A percentile compares a stretch with the other conserved stretches of the same genome.
Conservation (phyloP, 2,888 invertebrate species). For the Muschampia plurimacula region DNA sequence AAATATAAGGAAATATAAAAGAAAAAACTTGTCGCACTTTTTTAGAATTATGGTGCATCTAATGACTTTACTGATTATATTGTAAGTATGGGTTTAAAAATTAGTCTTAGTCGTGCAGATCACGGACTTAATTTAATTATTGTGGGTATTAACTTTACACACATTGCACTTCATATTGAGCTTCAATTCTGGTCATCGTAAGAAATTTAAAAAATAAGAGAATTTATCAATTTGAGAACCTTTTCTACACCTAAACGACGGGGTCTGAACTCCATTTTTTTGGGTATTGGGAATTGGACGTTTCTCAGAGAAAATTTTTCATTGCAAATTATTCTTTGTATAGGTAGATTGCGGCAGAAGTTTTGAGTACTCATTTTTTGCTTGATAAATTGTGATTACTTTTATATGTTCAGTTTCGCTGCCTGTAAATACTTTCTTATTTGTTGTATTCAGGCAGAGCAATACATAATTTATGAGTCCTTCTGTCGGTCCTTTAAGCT, state of each 20-base stretch:
- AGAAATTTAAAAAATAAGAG: not conserved
- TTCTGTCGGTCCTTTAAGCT: slow-evolving; percentile 29
- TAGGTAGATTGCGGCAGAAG: not conserved
- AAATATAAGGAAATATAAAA: not conserved
- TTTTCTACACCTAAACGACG: not conserved
- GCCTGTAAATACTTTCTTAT: not conserved
- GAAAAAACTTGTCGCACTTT: not conserved
- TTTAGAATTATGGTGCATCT: too few relatives aligned
- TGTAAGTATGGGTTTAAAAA: too few relatives aligned
- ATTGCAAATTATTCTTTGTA: not conserved
- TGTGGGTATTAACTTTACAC: too few relatives aligned
- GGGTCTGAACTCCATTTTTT: not conserved
- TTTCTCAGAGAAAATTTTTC: not conserved
- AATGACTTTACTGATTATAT: too few relatives aligned
- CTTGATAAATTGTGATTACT: not conserved
- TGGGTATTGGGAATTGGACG: not conserved
- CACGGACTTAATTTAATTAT: too few relatives aligned
- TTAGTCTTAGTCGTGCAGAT: too few relatives aligned
- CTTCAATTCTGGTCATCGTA: not conserved
- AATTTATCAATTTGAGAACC: not conserved
- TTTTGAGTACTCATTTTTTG: not conserved
- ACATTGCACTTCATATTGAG: too few relatives aligned
- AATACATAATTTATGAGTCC: slow-evolving; percentile 41
- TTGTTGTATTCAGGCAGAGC: slow-evolving; percentile 31
- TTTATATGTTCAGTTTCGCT: not conserved